Base-by-base conservation (phyloP, 2,888 invertebrate genomes). In the Hypselothyrea guttata region DNA sequence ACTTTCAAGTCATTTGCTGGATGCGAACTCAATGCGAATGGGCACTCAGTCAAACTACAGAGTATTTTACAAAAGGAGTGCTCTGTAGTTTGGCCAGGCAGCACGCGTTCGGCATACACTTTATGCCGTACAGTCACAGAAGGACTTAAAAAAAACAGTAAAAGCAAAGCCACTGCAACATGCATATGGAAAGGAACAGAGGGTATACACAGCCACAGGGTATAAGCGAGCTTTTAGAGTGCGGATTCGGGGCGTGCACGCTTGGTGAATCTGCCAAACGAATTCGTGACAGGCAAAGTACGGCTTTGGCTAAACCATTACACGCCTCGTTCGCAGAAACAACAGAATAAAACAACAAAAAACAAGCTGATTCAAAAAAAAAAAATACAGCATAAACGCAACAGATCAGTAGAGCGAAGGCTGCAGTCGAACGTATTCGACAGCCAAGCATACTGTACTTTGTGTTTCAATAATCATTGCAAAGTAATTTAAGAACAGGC, bases 1-100 rank as follows among this genome's bases (percentile, higher is more conserved):
- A 82, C 84, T 81, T 81, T 84, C 68, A 81, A 81, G 78, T 84
- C 82, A 82, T 81, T 84, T 81, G 71, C 81, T 69, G 55, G 59
- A 72, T 82, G 82, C 75, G 72, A 82, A 78, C 84, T 76, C 78
- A 74, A 74, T 82, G 67, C 46, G 38, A 68, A 68, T 59, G 74
- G 59, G 57, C 74, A 74, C 84, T 82, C 84, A 76, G 84, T 82
- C 81, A 82, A 82, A 76, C 38, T 18, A 16, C 16, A 9, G 1
- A 37, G n/a, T n/a, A n/a, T n/a, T n/a, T n/a, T n/a, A n/a, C n/a
- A n/a, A n/a, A n/a, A n/a, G n/a, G n/a, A n/a, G n/a, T n/a, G 9
- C 7, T 8, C 16, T 31, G 12, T 11, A 57, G 30, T 58, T 58
- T 71, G 56, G 51, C 47, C 64, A 69, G 66, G 57, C 77, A 51